Evolutionary conservation across 2,113 vertebrate species (phyloP), one percentile per base, ranked within the genome.

Genomic region (Silurus meridionalis): DNA sequence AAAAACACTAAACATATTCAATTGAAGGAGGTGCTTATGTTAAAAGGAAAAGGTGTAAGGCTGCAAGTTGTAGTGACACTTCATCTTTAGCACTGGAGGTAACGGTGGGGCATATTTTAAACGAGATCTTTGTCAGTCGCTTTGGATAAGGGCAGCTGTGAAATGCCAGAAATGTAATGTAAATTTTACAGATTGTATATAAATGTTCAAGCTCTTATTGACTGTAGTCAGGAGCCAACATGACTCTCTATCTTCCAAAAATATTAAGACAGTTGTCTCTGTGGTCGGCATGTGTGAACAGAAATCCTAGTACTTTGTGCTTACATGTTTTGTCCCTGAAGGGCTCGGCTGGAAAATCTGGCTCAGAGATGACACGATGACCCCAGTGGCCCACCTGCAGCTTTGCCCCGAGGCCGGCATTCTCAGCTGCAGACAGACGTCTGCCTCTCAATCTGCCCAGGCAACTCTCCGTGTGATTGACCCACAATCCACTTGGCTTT

Each of bases 401-500:
- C 60, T 84, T 84, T 60, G 81, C 88, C 88, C 81, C 10, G 37
- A 87, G 88, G 88, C 66, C 63, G 7, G 75, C 74, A 79, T 83
- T 87, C 83, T 89, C 86, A 85, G 86, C 83, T 75, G 84, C 87
- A 90, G 85, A 85, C 85, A 83, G 79, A 87, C 85, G n/a, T 75
- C 85, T 74, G 85, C 50, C 80, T 79, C 85, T 85, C 87, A 60
- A 72, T 87, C 87, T 86, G 82, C 89, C 83, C 80, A 86, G 85
- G 84, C 87, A 87, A 85, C 83, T 82, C 84, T 87, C 86, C 71
- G 82, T 61, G 71, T 89, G 89, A 90, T 89, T 90, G 89, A 90
- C 89, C 89, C 82, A 90, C 86, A 90, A 90, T 90, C 89, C 89
- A 87, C 75, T 86, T 84, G 88, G 89, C 88, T 89, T 86, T 87